Base-by-base conservation (phyloP, 1,140 invertebrate species). In the Procambarus clarkii region DNA sequence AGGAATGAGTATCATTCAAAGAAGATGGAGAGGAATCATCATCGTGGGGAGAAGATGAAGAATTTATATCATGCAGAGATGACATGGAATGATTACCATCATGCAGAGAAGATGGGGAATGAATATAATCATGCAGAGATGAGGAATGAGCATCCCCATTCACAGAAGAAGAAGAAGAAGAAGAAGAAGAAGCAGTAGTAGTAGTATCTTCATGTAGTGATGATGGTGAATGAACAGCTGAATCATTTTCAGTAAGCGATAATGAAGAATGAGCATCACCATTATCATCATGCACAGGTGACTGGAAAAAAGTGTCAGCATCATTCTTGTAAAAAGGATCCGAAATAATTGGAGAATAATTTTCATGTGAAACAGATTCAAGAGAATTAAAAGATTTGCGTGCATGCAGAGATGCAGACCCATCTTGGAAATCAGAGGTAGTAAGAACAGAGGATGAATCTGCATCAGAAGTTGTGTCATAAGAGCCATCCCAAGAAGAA, bases 401-500 rank as follows among this genome's bases (percentile, higher is more conserved):
- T 44, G n/a, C 58, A 81, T 44, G 21, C 44, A 50, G 60, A 60
- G 82, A 69, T 9, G 82, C 46, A 58, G 77, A 34, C 50, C 34
- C 46, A 79, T 91, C 71, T 54, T 77, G 60, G 54, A 89, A 54
- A 80, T 91, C 58, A 71, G 78, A 91, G 45, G 82, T 81, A 76
- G 76, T 79, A n/a, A 48, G 21, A 60, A 80, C 58, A 79, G 83
- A 82, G 74, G 89, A 85, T 18, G 87, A 82, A 34, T 48, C 44
- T 83, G 69, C 82, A 91, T 86, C 89, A 69, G 89, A 84, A 46
- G 83, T 60, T 60, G 83, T 84, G 80, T 91, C 76, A 85, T 80
- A 74, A 85, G 89, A 91, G 48, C 58, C 83, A 91, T 80, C 50
- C 82, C 82, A 69, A 84, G 80, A 85, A 91, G 74, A 91, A 86